Percentiles rank a stretch among this genome's conserved stretches.
Evolutionary conservation across 2,888 invertebrate species (phyloP).

Genomic region (Gortyna flavago): DNA sequence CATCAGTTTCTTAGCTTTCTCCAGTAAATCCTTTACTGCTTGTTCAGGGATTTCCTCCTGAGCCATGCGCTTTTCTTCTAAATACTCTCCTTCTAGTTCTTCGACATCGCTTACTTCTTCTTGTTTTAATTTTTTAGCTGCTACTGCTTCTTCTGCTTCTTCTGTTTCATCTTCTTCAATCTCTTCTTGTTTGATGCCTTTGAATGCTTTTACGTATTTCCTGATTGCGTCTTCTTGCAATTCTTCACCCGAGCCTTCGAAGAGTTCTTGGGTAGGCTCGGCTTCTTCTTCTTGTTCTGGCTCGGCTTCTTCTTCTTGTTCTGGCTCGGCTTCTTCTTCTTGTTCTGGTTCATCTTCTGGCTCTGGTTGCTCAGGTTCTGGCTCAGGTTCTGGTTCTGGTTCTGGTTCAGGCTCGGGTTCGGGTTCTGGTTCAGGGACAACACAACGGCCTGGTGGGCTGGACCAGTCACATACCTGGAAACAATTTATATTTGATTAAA

Average conservation of each 20-base stretch:
- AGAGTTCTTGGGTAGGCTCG: constrained; percentile 26
- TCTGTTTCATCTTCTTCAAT: constrained; percentile 40
- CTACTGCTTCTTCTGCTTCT: constrained; percentile 51
- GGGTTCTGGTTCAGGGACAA: constrained; percentile 78
- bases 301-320: constrained; percentile 76
- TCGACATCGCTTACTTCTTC: constrained; percentile 50
- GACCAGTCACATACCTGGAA: constrained; percentile 84
- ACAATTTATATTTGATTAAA: background rate
- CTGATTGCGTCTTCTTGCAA: constrained; percentile 69
- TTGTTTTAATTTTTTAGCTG: constrained; percentile 51
- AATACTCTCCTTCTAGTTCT: constrained; percentile 61
- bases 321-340: constrained; percentile 56
- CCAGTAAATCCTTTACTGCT: constrained; percentile 45
- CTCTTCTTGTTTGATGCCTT: constrained; percentile 67
- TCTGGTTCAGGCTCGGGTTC: constrained; percentile 77
- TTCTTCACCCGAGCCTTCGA: constrained; percentile 71
- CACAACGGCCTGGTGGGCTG: constrained; percentile 75
- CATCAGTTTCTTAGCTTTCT: constrained; percentile 42
- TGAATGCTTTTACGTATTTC: constrained; percentile 61
- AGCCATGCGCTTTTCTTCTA: too few relatives aligned
- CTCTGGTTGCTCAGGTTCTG: constrained; percentile 79
- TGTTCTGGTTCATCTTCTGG: constrained; percentile 40
- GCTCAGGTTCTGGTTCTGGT: constrained; percentile 75
- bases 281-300: constrained; percentile 65
- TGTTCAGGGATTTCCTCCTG: constrained; percentile 60